Evolutionary conservation across 1,140 invertebrate genomes (phyloP).

Genomic region (Anastrepha obliqua): DNA sequence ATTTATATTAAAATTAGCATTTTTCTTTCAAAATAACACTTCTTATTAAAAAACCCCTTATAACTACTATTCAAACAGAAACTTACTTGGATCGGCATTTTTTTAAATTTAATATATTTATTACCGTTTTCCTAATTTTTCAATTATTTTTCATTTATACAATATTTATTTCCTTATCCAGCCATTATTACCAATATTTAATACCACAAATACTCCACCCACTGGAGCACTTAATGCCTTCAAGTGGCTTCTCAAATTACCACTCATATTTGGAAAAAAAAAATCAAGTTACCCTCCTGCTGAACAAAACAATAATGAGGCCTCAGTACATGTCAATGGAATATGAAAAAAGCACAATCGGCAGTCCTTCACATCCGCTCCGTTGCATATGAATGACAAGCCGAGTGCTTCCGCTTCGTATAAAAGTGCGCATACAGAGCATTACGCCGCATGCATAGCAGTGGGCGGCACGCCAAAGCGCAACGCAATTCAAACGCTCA

Average conservation of each 20-base stretch:
- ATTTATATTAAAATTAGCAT: too few species aligned
- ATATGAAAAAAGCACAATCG: constrained; percentile 30
- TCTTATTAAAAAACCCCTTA: too few species aligned
- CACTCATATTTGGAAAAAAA: constrained; percentile 7
- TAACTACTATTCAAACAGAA: too few species aligned
- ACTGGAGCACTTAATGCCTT: background rate
- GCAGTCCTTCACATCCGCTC: constrained; percentile 16
- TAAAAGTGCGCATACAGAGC: background rate
- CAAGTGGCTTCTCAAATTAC: constrained; percentile 15
- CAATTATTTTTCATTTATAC: background rate
- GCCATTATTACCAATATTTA: background rate
- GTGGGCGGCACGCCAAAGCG: constrained; percentile 37
- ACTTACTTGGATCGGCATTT: too few species aligned
- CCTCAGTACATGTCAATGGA: too few species aligned
- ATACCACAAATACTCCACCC: background rate
- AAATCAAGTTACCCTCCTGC: constrained; percentile 19
- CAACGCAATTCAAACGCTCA: background rate
- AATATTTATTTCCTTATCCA: background rate
- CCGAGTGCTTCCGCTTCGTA: constrained; percentile 12
- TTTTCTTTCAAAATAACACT: too few species aligned
- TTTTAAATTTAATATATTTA: background rate
- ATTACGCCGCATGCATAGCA: too few species aligned
- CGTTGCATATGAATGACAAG: constrained; percentile 49
- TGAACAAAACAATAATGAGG: background rate
- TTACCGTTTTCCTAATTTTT: background rate